A percentile compares a stretch with the other conserved stretches of the same genome.
These are phyloP conservation scores for Sesamia nonagrioides DNA, from an alignment of 1,140 invertebrate genomes.

Conservation along the genomic window DNA sequence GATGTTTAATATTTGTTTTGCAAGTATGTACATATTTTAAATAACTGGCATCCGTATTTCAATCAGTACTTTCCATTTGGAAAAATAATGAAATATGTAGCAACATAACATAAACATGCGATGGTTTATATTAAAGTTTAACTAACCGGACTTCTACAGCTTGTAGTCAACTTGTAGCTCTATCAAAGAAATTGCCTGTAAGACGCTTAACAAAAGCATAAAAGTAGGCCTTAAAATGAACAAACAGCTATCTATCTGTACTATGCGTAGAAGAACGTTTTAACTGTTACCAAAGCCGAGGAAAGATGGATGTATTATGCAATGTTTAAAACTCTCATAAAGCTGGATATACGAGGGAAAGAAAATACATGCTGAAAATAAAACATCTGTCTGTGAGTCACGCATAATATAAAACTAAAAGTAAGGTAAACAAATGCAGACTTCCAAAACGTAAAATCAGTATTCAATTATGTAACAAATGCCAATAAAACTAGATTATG, in stretches of 20 bases:
- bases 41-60: not conserved
- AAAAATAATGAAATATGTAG: not conserved
- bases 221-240: conserved; percentile 31
- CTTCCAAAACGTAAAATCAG: conserved; percentile 57
- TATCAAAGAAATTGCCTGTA: conserved; percentile 12
- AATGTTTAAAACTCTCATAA: conserved; percentile 73
- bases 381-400: conserved; percentile 76
- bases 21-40: not conserved
- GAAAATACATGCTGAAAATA: conserved; percentile 68
- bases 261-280: conserved; percentile 25
- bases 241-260: conserved; percentile 22
- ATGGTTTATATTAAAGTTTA: not conserved
- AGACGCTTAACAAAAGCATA: conserved; percentile 27
- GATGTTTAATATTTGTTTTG: conserved; percentile 9
- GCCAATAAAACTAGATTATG: not conserved
- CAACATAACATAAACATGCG: not conserved
- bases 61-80: no score
- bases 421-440: conserved; percentile 65
- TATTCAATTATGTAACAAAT: conserved; percentile 52
- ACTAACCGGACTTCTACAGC: not conserved
- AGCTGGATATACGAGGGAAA: conserved; percentile 68
- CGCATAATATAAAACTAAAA: conserved; percentile 67
- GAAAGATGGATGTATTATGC: conserved; percentile 69
- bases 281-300: conserved; percentile 53
- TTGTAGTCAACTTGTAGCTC: conserved; percentile 1